Base-by-base conservation (phyloP, 2,113 vertebrate species). In the Fregata magnificens region DNA sequence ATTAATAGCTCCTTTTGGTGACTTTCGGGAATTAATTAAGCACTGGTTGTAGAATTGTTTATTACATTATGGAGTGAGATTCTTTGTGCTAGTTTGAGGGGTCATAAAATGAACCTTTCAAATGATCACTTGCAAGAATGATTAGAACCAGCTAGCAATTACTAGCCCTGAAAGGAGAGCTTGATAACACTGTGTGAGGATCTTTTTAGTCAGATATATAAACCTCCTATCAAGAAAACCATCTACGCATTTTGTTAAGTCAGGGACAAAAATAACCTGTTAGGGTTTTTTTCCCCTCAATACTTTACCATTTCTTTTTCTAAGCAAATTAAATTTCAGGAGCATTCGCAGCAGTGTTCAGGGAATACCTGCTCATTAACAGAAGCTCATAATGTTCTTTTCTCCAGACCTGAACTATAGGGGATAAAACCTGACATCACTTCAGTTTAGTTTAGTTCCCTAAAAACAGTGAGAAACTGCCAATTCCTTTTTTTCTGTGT, bases 11-110 rank as follows among this genome's bases (percentile, higher is more conserved):
- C 88, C 81, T 96, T 85, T 85, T 92, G 94, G 92, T 93, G 93
- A 96, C 94, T 95, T 87, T 83, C 71, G 88, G 86, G 90, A 96
- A 97, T 98, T 98, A 97, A 98, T 98, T 97, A 97, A 96, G 86
- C 90, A 87, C 95, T 97, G 95, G 71, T 94, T 95, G 95, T 95
- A 94, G 94, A 97, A 98, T 97, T 98, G 95, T 96, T 97, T 95
- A 90, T 95, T 97, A 92, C 88, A 66, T 96, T 93, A 93, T 81
- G 66, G 94, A 98, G 85, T 94, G 96, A 94, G 71, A 91, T 97
- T 95, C 94, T 96, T 96, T 91, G 73, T 92, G 95, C 84, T 98
- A 72, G 93, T 97, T 97, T 95, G 90, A 95, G 97, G 95, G 93
- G 95, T 95, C 91, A 96, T 97, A 97, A 98, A 98, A 97, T 74